A percentile compares a stretch with the other conserved stretches of the same genome.
Evolutionary conservation across 2,113 vertebrate genomes (phyloP).

Genomic region (Thinocorus orbignyianus): DNA sequence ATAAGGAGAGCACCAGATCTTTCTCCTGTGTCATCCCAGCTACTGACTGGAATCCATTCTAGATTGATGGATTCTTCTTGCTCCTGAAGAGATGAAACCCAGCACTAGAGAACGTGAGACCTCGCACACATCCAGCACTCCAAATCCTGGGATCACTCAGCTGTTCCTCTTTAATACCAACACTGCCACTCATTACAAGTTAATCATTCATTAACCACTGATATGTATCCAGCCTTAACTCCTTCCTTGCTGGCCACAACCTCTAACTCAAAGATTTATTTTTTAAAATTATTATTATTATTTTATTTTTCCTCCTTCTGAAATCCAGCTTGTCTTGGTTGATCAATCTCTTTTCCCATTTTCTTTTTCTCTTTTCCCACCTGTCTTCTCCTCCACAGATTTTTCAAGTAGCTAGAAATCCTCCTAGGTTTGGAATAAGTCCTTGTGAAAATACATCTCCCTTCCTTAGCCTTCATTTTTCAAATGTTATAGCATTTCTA

Average conservation of each 20-base stretch:
- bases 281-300: no score
- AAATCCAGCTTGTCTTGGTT: neutral
- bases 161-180: neutral
- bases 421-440: neutral
- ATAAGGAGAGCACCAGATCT: neutral
- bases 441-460: neutral
- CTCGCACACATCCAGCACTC: neutral
- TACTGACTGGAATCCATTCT: fast-evolving
- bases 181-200: neutral
- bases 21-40: neutral
- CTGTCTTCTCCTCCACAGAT: neutral
- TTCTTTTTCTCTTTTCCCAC: no score
- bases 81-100: neutral
- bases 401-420: neutral
- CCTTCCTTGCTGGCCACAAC: neutral
- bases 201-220: neutral
- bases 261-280: neutral
- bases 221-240: neutral
- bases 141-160: neutral
- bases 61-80: neutral
- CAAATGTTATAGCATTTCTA: neutral
- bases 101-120: neutral
- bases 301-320: neutral
- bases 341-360: neutral
- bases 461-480: neutral